Evolutionary conservation across 2,888 invertebrate genomes (phyloP), one percentile per base, ranked within the genome.

Genomic region (Amaurobius ferox): DNA sequence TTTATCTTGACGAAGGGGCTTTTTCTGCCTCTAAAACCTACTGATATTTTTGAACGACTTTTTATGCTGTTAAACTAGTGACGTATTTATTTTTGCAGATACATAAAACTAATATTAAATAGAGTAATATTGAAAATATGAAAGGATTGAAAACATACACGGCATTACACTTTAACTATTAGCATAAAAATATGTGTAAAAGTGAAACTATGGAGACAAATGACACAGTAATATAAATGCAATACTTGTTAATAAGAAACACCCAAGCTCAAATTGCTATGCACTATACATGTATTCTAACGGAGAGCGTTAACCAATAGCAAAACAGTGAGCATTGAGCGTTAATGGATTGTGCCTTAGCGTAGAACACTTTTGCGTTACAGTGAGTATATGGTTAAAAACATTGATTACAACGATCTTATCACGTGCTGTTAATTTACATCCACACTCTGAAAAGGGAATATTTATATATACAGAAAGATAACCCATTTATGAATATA

Each of bases 221-320:
- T 23, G 55, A 19, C 55, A 55, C 55, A 55, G 44, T 44, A 16
- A 55, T 55, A 55, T 55, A 55, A 55, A 55, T 55, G 55, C 55
- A 55, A 11, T 55, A 55, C 23, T 55, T 23, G 19, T 55, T 16
- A 23, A 23, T 6, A 23, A 23, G 2, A 55, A 19, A 55, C 55
- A 55, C 23, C 55, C 19, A 55, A 55, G 55, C 55, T 55, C 55
- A 23, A 23, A 55, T 3, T 23, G 19, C 23, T 23, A 19, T 3
- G 23, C 55, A 55, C 23, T 55, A 55, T 1, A 23, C 5, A 19
- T 5, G 6, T 3, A 23, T n/a, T 55, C 55, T 55, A 55, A 23
- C 6, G 1, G 23, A 6, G 19, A 55, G 5, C 19, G 23, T 6
- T 55, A 55, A 23, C 55, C 19, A 16, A 55, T 55, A 5, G 7